phyloP scores from a whole-genome alignment of 2,888 invertebrate species.

The Andrena trimmerana region DNA sequence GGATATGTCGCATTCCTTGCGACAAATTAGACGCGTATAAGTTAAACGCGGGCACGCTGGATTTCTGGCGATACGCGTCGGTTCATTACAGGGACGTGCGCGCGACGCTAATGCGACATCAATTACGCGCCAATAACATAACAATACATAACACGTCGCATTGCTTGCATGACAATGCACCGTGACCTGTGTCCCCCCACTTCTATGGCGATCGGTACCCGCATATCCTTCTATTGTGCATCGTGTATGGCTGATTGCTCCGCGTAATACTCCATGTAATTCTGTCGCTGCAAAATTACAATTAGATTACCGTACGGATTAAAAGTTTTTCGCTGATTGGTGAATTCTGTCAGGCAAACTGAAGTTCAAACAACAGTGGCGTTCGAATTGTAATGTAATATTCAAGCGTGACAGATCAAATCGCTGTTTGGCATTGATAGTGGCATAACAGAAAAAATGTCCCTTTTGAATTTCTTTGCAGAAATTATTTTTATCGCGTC shows the following conservation, averaged over 20 bases:
- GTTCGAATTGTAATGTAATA: too few species aligned
- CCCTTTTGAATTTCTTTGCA: too few species aligned
- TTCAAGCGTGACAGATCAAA: too few species aligned
- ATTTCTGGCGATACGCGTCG: slow-evolving; percentile 74
- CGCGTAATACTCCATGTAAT: slow-evolving; percentile 79
- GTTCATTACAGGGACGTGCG: slow-evolving; percentile 81
- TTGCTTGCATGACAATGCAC: slow-evolving; percentile 82
- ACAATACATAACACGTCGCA: slow-evolving; percentile 83
- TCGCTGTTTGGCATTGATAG: too few species aligned
- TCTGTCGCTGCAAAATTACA: slow-evolving; percentile 70
- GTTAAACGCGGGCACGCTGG: slow-evolving; percentile 46
- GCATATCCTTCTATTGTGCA: slow-evolving; percentile 77
- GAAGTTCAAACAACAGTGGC: neutral
- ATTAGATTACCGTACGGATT: slow-evolving; percentile 58
- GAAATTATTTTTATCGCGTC: too few species aligned
- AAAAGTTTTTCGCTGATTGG: slow-evolving; percentile 50
- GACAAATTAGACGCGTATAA: slow-evolving; percentile 55
- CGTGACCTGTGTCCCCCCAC: slow-evolving; percentile 59
- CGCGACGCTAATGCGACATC: slow-evolving; percentile 82
- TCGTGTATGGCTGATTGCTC: slow-evolving; percentile 77
- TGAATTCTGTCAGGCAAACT: slow-evolving; percentile 19
- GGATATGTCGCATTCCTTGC: slow-evolving; percentile 25
- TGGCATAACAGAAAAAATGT: too few species aligned
- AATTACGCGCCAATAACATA: slow-evolving; percentile 83
- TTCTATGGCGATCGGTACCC: slow-evolving; percentile 64